Base-by-base conservation (phyloP, 2,797 vertebrate genomes). In the Lepilemur septentrionalis region DNA sequence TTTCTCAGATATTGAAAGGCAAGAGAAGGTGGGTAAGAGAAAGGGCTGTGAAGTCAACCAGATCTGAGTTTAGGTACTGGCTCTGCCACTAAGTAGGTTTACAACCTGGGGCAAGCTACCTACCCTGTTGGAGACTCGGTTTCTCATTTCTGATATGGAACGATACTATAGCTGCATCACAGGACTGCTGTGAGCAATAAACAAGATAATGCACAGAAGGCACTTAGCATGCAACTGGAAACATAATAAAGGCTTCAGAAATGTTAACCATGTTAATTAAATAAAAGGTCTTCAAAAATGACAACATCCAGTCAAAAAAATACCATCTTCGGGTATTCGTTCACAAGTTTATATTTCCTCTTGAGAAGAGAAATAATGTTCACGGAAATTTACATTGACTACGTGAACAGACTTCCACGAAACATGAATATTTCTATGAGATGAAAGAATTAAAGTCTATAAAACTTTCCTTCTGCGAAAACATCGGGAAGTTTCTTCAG, bases 271-370 rank as follows among this genome's bases (percentile, higher is more conserved):
- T 46, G 78, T 89, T 43, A 86, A 72, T 89, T 91, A 94, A 41
- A 79, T 75, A 63, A 85, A 90, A 96, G 7, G 23, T 6, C 35
- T 79, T 76, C 2, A 46, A 63, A 91, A 38, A 75, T 38, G 32
- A 50, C 2, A 96, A 94, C 89, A 55, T 38, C 28, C 80, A 90
- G 22, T 15, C 2, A 32, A 67, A 88, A 88, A 81, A 52, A 48
- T 48, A 55, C 20, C 15, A 70, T 61, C 38, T 48, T 85, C 50
- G 81, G 38, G 35, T 75, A 38, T 73, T 85, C 80, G 48, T 96
- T 84, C 11, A 43, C 55, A 96, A 63, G 4, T 93, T 79, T 85
- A 41, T 38, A 55, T 90, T 96, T 95, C 46, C 79, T 52, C 82
- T 84, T 72, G n/a, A 69, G 20, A 72, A 94, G n/a, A 87, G 13